Evolutionary conservation across 2,797 vertebrate genomes (phyloP).

Genomic region (Bucorvus abyssinicus): DNA sequence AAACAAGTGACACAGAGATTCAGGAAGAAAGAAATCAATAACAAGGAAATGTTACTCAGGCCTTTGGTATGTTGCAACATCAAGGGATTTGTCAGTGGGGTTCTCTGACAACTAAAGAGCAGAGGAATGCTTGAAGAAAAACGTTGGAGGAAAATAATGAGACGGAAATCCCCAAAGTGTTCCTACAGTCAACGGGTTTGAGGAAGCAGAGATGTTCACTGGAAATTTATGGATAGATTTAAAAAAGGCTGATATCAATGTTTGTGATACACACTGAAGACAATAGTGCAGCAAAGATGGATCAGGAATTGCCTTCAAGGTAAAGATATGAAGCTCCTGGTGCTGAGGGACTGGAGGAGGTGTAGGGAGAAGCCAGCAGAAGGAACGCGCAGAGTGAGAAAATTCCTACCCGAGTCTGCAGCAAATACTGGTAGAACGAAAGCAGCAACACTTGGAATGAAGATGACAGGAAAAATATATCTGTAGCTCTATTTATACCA

Average conservation of each 20-base stretch:
- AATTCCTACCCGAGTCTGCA: background rate
- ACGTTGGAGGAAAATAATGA: background rate
- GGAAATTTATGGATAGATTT: background rate
- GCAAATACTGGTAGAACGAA: too few species aligned
- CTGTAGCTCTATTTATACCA: background rate
- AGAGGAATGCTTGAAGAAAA: background rate
- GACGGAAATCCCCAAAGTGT: background rate
- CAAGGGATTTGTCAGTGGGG: background rate
- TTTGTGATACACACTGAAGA: background rate
- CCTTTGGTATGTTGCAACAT: background rate
- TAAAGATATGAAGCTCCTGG: background rate
- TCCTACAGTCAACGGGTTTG: background rate
- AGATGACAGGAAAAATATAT: slow-evolving; percentile 8
- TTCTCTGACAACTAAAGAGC: background rate
- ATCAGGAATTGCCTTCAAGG: background rate
- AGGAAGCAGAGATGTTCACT: rapidly evolving
- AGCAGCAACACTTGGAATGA: background rate
- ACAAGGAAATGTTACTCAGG: slow-evolving; percentile 19
- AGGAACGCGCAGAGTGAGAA: background rate
- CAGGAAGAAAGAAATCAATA: slow-evolving; percentile 32
- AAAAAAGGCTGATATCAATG: background rate
- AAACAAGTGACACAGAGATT: background rate
- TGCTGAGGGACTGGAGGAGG: background rate
- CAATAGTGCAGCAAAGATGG: background rate
- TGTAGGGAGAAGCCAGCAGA: background rate